Evolutionary conservation across 2,797 vertebrate species (phyloP).

Genomic region (Molossus molossus): DNA sequence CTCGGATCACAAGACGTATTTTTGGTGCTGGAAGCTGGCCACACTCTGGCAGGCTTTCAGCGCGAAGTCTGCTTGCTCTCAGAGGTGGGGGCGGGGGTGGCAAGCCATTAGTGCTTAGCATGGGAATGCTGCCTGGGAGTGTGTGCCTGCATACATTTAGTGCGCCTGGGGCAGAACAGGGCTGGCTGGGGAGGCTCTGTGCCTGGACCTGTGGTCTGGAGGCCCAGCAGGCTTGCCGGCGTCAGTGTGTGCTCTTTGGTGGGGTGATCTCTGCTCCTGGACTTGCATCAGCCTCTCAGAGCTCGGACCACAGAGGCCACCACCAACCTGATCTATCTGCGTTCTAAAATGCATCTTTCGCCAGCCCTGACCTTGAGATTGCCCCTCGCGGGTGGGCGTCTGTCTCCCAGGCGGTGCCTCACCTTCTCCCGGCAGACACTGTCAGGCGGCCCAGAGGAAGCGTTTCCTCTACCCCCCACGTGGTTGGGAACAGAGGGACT

Average conservation of each 20-base stretch:
- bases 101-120: slow-evolving; percentile 39
- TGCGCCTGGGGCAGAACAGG: neutral
- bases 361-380: neutral
- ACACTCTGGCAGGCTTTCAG: slow-evolving; percentile 69
- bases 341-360: neutral
- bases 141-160: slow-evolving; percentile 54
- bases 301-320: neutral
- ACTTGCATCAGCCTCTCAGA: neutral
- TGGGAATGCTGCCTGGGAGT: slow-evolving; percentile 40
- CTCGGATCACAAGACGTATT: slow-evolving; percentile 71
- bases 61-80: slow-evolving; percentile 63
- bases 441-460: neutral
- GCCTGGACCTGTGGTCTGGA: neutral
- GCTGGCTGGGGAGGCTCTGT: neutral
- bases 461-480: neutral
- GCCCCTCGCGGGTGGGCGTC: neutral
- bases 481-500: slow-evolving; percentile 22
- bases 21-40: slow-evolving; percentile 79
- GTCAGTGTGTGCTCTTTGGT: too few species aligned
- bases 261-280: neutral
- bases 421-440: neutral
- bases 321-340: neutral
- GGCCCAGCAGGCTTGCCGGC: neutral
- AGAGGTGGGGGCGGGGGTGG: neutral
- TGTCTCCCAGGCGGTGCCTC: neutral